These are phyloP conservation scores for Nudaria mundana DNA, from an alignment of 2,888 invertebrate genomes.

Conservation along the genomic window DNA sequence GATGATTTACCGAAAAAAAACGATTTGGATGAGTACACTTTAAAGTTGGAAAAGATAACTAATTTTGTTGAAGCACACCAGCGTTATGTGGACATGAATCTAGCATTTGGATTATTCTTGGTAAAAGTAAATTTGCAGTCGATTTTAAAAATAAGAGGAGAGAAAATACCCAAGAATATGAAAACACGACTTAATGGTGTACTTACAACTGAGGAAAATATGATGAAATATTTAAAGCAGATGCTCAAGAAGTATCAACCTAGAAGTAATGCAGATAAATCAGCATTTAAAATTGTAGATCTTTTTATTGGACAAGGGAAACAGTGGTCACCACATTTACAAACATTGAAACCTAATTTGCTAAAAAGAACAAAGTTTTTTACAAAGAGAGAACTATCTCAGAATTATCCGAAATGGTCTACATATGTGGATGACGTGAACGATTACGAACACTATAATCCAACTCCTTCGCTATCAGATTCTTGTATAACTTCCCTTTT, in stretches of 20 bases:
- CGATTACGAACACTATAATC: conserved; percentile 3
- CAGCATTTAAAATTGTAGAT: background rate
- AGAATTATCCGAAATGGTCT: conserved; percentile 23
- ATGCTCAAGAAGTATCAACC: conserved; percentile 6
- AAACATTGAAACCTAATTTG: conserved; percentile 13
- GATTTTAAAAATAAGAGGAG: conserved; percentile 2
- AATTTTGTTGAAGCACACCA: conserved; percentile 35
- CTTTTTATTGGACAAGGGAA: background rate
- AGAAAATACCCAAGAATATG: background rate
- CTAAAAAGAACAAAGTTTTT: conserved; percentile 12
- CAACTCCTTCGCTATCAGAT: conserved; percentile 5
- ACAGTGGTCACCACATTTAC: conserved; percentile 12
- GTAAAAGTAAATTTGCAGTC: conserved; percentile 39
- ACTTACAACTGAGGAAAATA: conserved; percentile 5
- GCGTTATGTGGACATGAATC: conserved; percentile 43
- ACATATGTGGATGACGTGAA: background rate
- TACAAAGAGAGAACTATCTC: conserved; percentile 4
- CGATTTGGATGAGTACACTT: conserved; percentile 42
- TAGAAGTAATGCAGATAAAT: background rate
- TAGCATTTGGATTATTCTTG: conserved; percentile 53
- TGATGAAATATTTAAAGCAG: conserved; percentile 10
- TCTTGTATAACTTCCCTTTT: conserved; percentile 2
- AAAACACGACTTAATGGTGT: conserved; percentile 11
- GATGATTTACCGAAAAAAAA: conserved; percentile 32
- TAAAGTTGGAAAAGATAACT: conserved; percentile 36